Base-by-base conservation (phyloP, 2,797 vertebrate species). In the Malurus leucopterus region DNA sequence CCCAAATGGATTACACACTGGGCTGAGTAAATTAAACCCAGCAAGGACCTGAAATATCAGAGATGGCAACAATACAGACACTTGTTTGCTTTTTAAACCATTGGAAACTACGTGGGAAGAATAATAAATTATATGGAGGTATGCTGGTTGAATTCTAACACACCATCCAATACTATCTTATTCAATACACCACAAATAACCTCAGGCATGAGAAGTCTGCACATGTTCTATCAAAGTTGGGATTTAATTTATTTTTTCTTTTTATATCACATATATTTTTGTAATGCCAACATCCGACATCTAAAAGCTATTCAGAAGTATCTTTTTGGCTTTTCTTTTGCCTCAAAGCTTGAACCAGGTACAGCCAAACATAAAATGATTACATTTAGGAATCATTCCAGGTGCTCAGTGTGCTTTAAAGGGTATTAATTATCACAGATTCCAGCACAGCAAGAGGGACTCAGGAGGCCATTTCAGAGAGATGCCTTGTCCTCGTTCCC, bases 81-180 rank as follows among this genome's bases (percentile, higher is more conserved):
- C 10, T 54, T n/a, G 3, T 40, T 49, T 40, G 29, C 19, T 59
- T 84, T 84, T 59, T 27, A 51, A 63, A 30, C 24, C 11, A 55
- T 3, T 16, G 16, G n/a, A 68, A 86, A 67, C 41, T 59, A 46
- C 13, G 44, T 10, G 5, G 30, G 22, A 53, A 8, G 15, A 80
- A 69, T 22, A 61, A 75, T 18, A 74, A 76, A 70, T 26, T 14
- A 49, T 36, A 51, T 77, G 29, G 26, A 81, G 2, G 4, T 38
- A 50, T 69, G 16, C 20, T 64, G 29, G 30, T 30, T 71, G 62
- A 58, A 40, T 64, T 75, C 34, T 64, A n/a, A 26, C 5, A 40
- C 8, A 0, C 1, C 9, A 14, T 63, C 26, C 50, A 76, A 32
- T 3, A 13, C 19, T 46, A 0, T 9, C 11, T 58, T 44, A 44